Evolutionary conservation across 2,888 invertebrate species (phyloP), one percentile per base, ranked within the genome.

Genomic region (Chymomyza amoena): DNA sequence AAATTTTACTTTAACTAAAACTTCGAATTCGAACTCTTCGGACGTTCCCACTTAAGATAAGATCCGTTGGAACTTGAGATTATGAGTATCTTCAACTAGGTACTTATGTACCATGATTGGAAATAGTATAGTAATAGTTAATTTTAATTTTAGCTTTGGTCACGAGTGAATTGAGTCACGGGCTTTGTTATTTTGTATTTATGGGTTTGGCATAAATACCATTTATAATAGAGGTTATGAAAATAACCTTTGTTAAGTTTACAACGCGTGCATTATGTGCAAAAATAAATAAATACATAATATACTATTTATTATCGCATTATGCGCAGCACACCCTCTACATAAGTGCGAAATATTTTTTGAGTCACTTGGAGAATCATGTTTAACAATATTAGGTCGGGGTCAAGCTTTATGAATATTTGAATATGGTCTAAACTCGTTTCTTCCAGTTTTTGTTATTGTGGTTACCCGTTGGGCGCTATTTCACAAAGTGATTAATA

Each of bases 101-200:
- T 45, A 45, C 39, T 45, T 13, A 45, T 45, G 39, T 45, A 13
- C 13, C 13, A 1, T 45, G 39, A 13, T 13, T 45, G 13, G 7
- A 32, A 7, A 32, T 32, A 32, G 3, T 3, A 20, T 3, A 1
- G n/a, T 45, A 45, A 45, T 45, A 45, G 39, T 45, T 45, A 10
- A 45, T 45, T 32, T 9, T 32, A 6, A 32, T 32, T 32, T 32
- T 45, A 2, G 36, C 4, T 45, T 45, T 45, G 62, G 16, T 60
- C 54, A 10, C 68, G 63, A 70, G 39, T 25, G 45, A 56, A 70
- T 76, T 76, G 86, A 80, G 64, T 81, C 79, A 83, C 68, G 66
- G 45, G 28, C 45, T 56, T 57, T 16, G 56, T 68, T 63, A 45
- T 20, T 18, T 9, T 32, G 68, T 32, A 52, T 65, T 32, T 70